Percentiles rank a stretch among this genome's conserved stretches.
Evolutionary conservation across 2,113 vertebrate genomes (phyloP).

Genomic region (Sceloporus undulatus): DNA sequence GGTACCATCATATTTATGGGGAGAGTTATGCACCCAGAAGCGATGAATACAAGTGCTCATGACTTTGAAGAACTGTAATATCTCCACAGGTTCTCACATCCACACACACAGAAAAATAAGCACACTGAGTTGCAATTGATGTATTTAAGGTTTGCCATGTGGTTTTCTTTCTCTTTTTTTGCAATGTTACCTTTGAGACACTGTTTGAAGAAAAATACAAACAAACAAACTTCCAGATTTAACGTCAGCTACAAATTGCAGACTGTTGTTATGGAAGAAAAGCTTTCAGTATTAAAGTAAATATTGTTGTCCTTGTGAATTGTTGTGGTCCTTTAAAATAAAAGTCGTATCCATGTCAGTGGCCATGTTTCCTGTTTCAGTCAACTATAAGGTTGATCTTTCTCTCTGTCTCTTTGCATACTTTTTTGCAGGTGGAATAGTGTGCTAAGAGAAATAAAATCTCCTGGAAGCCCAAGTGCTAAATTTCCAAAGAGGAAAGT

Average conservation of each 20-base stretch:
- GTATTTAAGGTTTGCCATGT: slow-evolving; percentile 76
- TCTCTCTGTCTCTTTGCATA: background rate
- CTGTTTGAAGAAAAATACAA: slow-evolving; percentile 62
- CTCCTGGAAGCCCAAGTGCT: background rate
- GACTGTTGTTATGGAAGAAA: slow-evolving; percentile 70
- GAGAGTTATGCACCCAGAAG: slow-evolving; percentile 96
- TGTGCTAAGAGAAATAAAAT: background rate
- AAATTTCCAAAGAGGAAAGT: background rate
- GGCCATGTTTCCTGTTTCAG: slow-evolving; percentile 68
- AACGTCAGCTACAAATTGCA: slow-evolving; percentile 61
- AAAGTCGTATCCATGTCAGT: slow-evolving; percentile 73
- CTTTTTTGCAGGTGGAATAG: background rate
- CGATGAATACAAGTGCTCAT: slow-evolving; percentile 86
- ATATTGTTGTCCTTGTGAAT: slow-evolving; percentile 75
- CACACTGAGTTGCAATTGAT: slow-evolving; percentile 79
- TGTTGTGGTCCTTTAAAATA: slow-evolving; percentile 80
- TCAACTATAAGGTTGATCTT: slow-evolving; percentile 49
- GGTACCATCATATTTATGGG: slow-evolving; percentile 96
- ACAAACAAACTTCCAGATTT: slow-evolving; percentile 57
- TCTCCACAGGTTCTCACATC: slow-evolving; percentile 53
- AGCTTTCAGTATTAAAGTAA: slow-evolving; percentile 75
- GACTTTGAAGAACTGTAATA: slow-evolving; percentile 92
- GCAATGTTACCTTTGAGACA: slow-evolving; percentile 63
- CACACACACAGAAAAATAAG: slow-evolving; percentile 71
- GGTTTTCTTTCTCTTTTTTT: slow-evolving; percentile 53